Conservation (phyloP, 2,888 invertebrate species). For the Drosophila rellima region DNA sequence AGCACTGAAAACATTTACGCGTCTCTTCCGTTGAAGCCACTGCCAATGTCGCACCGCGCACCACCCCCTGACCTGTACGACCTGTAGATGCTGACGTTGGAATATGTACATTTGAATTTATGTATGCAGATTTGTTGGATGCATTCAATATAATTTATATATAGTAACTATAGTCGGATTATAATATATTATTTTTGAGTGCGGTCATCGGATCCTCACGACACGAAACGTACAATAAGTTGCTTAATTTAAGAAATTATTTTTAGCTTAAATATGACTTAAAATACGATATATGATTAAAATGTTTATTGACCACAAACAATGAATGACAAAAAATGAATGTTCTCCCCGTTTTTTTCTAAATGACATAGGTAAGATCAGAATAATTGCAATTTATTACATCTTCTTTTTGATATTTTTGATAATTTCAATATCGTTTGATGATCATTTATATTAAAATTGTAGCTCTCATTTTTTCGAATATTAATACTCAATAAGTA, state of each 20-base stretch:
- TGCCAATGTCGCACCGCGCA: constrained; percentile 14
- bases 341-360: background rate
- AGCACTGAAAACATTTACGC: constrained; percentile 93
- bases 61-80: background rate
- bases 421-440: no score
- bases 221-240: constrained; percentile 53
- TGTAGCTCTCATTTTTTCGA: no score
- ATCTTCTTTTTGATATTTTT: no score
- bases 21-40: constrained; percentile 91
- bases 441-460: no score
- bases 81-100: background rate
- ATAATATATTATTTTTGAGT: constrained; percentile 36
- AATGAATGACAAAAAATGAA: no score
- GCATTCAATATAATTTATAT: constrained; percentile 23
- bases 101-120: constrained; percentile 49
- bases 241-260: constrained; percentile 51
- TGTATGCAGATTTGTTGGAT: constrained; percentile 45
- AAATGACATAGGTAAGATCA: background rate
- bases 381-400: background rate
- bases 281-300: constrained; percentile 31
- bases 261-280: constrained; percentile 39
- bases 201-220: constrained; percentile 56
- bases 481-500: background rate
- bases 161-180: constrained; percentile 20
- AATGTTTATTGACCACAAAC: constrained; percentile 33